Evolutionary conservation across 2,888 invertebrate genomes (phyloP).

Genomic region (Dynastes tityus): DNA sequence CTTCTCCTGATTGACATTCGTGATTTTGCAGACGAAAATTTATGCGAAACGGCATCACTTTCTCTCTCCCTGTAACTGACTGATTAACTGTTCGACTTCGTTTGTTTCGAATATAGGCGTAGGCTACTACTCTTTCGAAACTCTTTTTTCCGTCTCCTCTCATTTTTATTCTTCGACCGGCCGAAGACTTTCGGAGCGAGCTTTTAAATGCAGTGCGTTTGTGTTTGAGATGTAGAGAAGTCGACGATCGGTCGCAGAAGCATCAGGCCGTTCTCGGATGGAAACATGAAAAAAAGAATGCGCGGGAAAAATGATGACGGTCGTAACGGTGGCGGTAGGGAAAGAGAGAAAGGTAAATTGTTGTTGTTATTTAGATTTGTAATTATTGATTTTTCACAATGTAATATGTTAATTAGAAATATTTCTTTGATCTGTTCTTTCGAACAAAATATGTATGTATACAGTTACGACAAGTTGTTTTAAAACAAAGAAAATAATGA

Average conservation of each 20-base stretch:
- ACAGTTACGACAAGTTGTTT: no score
- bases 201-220: constrained; percentile 29
- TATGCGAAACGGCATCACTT: constrained; percentile 18
- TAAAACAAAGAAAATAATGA: background rate
- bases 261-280: constrained; percentile 25
- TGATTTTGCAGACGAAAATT: constrained; percentile 30
- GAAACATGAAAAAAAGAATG: constrained; percentile 40
- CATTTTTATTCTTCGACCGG: background rate
- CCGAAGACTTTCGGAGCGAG: constrained; percentile 12
- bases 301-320: constrained; percentile 39
- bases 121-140: constrained; percentile 3
- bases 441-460: no score
- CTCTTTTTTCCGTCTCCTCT: constrained; percentile 4
- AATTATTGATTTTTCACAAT: constrained; percentile 8
- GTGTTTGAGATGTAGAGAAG: constrained; percentile 26
- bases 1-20: constrained; percentile 34
- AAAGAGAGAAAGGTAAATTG: constrained; percentile 28
- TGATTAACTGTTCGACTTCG: background rate
- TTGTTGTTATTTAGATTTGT: constrained; percentile 12
- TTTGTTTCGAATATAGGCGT: constrained; percentile 18
- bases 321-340: constrained; percentile 7
- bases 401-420: no score
- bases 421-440: no score
- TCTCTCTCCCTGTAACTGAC: background rate
- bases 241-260: constrained; percentile 12